Conservation (phyloP, 2,797 vertebrate genomes). For the Rhynchotus rufescens region DNA sequence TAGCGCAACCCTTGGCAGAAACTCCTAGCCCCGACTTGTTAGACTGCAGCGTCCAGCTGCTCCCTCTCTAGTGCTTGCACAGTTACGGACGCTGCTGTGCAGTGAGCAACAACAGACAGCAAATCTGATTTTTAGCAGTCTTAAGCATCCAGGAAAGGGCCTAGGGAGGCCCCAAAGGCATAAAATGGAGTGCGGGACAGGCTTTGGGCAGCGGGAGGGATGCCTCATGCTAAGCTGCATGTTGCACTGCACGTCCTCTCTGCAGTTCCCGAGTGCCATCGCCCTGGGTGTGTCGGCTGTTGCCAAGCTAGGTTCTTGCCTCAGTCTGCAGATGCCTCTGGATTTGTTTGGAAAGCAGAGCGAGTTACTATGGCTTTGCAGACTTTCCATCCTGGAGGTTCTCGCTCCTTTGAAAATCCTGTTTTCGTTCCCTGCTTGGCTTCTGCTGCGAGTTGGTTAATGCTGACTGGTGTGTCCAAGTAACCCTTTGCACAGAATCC, state of each 20-base stretch:
- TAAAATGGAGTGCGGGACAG: not conserved
- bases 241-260: not conserved
- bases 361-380: not conserved
- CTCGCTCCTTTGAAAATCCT: not conserved
- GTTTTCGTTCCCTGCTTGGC: not conserved
- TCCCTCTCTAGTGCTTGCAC: rapidly evolving
- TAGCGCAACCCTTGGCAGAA: not conserved
- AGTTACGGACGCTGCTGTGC: not conserved
- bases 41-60: not conserved
- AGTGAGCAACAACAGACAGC: not conserved
- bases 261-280: not conserved
- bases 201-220: not conserved
- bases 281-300: not conserved
- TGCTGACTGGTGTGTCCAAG: not conserved
- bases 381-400: not conserved
- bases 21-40: not conserved
- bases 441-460: not conserved
- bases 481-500: not conserved
- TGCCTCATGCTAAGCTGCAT: not conserved
- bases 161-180: not conserved
- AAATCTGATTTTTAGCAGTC: not conserved
- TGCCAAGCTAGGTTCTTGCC: not conserved
- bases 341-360: conserved; percentile 15
- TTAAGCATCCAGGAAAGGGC: not conserved
- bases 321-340: not conserved